Evolutionary conservation across 23 tunicate species (phyloP), one percentile per base, ranked within the genome.

Genomic region (Halocynthia roretzi): DNA sequence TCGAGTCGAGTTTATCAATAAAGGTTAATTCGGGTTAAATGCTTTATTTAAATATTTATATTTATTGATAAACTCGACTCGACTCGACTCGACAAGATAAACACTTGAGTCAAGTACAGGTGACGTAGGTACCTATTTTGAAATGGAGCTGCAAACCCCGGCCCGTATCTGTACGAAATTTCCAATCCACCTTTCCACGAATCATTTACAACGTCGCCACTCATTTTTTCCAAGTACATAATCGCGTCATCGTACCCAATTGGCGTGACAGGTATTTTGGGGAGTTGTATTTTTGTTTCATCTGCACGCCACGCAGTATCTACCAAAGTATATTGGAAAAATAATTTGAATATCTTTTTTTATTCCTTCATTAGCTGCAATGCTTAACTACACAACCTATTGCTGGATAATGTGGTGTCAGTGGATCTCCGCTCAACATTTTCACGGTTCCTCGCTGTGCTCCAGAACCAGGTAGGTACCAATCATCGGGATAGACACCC

Each of bases 231-330:
- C 8, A 86, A 70, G 77, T 75, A 86, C 64, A 68, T 81, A 44
- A 55, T 21, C 22, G 92, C 92, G 64, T 86, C 92, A 52, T 52
- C 64, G 77, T 81, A 86, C 10, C 92, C 92, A 44, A 86, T 81
- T 14, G 92, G 92, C 7, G 92, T 86, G 14, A 86, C 92, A 8
- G 92, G 92, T 6, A 86, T 86, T n/a, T 81, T 76, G 11, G 92
- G 92, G 0, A 81, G 72, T n/a, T n/a, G 50, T 19, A 86, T 20
- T 40, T 76, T 51, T 18, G 70, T 67, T 7, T 74, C 79, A 7
- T 82, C 77, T 44, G 58, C 49, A 8, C 72, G 82, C 81, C 80
- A 86, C 7, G 92, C 92, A 50, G 80, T 18, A 10, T 67, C 90
- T 85, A 74, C 17, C 67, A 5, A 67, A 19, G 44, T 31, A 31